Base-by-base conservation (phyloP, 2,888 invertebrate species). In the Apodemia zela region DNA sequence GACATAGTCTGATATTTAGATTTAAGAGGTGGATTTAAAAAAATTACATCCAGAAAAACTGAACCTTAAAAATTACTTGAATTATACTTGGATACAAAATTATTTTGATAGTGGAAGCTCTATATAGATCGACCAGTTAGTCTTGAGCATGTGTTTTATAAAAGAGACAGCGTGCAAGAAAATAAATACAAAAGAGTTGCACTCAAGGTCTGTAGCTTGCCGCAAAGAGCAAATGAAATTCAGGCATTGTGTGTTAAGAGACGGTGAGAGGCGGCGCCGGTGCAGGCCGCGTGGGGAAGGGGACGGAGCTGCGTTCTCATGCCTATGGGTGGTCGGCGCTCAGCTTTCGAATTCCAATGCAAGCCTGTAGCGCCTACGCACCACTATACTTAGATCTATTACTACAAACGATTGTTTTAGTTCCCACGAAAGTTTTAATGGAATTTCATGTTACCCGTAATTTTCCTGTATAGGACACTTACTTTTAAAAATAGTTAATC, bases 261-360 rank as follows among this genome's bases (percentile, higher is more conserved):
- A 89, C 83, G 85, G 85, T 79, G 82, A 82, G 83, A 84, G 87
- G 87, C 86, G 89, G 87, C 83, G 87, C 84, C 81, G 80, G 77
- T 65, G 78, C 75, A 75, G 74, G 80, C 74, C 75, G 81, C 86
- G 89, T 89, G 89, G 88, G 89, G 89, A 88, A 87, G 85, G 88
- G 87, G 83, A 82, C 83, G 82, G 79, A 80, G 82, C 82, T 82
- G 76, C 78, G 90, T 89, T 91, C 90, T 89, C 90, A 89, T 87
- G 90, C 85, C 88, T 87, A 84, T 89, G 90, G 90, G 90, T 89
- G 90, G 90, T 89, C 90, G 84, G 80, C 84, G 89, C 86, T 86
- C 86, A 86, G 89, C 90, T 87, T 89, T 89, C 89, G 82, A 90
- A 91, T 91, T 91, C 91, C 90, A 86, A 85, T 84, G 87, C 83